These are phyloP conservation scores for Hoplostethus mediterraneus DNA, from an alignment of 2,797 vertebrate species.

Conservation along the genomic window DNA sequence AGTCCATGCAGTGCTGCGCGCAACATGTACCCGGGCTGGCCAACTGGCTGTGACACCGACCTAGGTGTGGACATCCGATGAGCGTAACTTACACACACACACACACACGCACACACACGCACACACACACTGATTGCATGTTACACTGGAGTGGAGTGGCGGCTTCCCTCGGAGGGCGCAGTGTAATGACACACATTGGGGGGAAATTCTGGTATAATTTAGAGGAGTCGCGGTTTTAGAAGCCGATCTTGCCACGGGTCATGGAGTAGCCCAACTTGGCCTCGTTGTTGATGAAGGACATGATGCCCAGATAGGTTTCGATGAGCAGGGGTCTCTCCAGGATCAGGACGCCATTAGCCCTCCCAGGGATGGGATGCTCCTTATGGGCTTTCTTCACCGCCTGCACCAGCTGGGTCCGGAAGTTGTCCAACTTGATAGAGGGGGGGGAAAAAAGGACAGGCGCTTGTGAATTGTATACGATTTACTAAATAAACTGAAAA, in stretches of 20 bases:
- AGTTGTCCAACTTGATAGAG: slow-evolving; percentile 89
- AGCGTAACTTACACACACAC: slow-evolving; percentile 19
- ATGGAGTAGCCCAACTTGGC: slow-evolving; percentile 97
- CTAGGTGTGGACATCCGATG: slow-evolving; percentile 30
- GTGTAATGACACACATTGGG: slow-evolving; percentile 48
- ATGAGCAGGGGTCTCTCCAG: slow-evolving; percentile 94
- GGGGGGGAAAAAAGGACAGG: not conserved
- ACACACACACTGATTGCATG: slow-evolving; percentile 39
- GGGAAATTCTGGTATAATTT: slow-evolving; percentile 15
- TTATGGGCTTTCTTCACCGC: slow-evolving; percentile 95
- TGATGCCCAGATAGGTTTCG: slow-evolving; percentile 95
- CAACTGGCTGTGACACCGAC: slow-evolving; percentile 39
- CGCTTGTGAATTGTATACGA: not conserved
- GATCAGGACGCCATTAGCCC: slow-evolving; percentile 88
- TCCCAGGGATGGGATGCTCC: slow-evolving; percentile 86
- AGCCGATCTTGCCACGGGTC: slow-evolving; percentile 96
- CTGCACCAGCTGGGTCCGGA: slow-evolving; percentile 92
- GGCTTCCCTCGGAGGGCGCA: slow-evolving; percentile 44
- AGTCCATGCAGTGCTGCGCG: slow-evolving; percentile 49
- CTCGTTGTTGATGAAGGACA: slow-evolving; percentile 99
- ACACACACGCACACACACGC: no score
- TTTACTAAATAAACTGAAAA: no score
- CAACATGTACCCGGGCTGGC: slow-evolving; percentile 37
- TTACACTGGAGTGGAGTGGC: slow-evolving; percentile 23
- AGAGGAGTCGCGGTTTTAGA: slow-evolving; percentile 79